Percentiles rank a stretch among this genome's conserved stretches.
phyloP scores from a whole-genome alignment of 2,888 invertebrate genomes.

The Octodonta nipae region DNA sequence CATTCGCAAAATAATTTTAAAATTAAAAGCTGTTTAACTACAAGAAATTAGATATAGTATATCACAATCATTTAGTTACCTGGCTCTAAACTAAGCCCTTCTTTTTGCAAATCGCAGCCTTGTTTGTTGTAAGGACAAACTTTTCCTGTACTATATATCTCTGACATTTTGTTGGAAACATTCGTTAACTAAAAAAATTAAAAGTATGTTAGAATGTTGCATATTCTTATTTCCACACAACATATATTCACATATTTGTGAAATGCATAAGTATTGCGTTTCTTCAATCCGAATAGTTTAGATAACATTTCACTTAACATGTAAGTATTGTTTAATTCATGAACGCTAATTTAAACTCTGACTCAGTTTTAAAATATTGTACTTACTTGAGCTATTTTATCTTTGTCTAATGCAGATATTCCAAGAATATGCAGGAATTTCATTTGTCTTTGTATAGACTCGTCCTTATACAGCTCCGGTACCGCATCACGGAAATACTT shows the following conservation, averaged over 20 bases:
- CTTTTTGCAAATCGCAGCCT: constrained; percentile 25
- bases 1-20: background rate
- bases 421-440: constrained; percentile 37
- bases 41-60: background rate
- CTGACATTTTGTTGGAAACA: constrained; percentile 21
- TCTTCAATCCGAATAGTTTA: background rate
- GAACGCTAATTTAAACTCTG: constrained; percentile 1
- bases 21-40: background rate
- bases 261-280: background rate
- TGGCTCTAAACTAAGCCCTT: constrained; percentile 30
- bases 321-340: background rate
- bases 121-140: constrained; percentile 33
- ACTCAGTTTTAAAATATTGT: background rate
- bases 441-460: constrained; percentile 34
- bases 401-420: constrained; percentile 33
- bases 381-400: constrained; percentile 30
- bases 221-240: too few relatives aligned
- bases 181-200: constrained; percentile 19
- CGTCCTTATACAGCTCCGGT: constrained; percentile 33
- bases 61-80: constrained; percentile 17
- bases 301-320: background rate
- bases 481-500: constrained; percentile 28
- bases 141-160: constrained; percentile 35
- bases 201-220: too few relatives aligned
- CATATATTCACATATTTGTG: too few relatives aligned